Evolutionary conservation across 2,888 invertebrate species (phyloP).

Genomic region (Caenorhabditis drosophilae): DNA sequence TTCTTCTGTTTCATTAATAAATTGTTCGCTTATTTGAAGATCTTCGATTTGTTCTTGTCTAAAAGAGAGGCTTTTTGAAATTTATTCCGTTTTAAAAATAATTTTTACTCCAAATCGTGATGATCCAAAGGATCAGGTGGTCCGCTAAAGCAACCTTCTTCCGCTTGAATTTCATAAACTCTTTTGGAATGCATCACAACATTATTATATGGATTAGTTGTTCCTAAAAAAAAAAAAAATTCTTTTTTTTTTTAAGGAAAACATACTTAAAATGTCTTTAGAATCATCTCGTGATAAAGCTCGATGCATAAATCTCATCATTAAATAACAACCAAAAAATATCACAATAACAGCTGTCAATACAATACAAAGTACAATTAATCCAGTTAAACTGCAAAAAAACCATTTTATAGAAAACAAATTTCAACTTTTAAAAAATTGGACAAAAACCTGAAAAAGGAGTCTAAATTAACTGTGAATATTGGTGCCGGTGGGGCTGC

Average conservation of each 20-base stretch:
- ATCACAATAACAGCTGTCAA: slow-evolving; percentile 44
- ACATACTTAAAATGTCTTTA: slow-evolving; percentile 37
- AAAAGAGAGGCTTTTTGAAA: too few relatives aligned
- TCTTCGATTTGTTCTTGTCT: neutral
- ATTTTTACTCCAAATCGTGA: slow-evolving; percentile 29
- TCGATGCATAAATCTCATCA: slow-evolving; percentile 52
- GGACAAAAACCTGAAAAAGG: too few relatives aligned
- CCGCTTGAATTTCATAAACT: slow-evolving; percentile 54
- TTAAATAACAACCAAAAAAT: slow-evolving; percentile 47
- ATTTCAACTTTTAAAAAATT: too few relatives aligned
- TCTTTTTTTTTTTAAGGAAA: neutral
- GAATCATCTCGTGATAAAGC: slow-evolving; percentile 41
- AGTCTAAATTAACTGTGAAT: neutral
- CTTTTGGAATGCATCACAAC: slow-evolving; percentile 52
- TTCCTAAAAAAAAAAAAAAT: slow-evolving; percentile 13
- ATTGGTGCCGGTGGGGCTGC: neutral
- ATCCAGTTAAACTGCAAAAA: slow-evolving; percentile 35
- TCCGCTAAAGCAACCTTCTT: slow-evolving; percentile 48
- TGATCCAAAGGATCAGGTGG: slow-evolving; percentile 34
- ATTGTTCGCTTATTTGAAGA: neutral
- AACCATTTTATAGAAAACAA: too few relatives aligned
- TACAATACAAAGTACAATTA: slow-evolving; percentile 47
- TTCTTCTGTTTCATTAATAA: slow-evolving; percentile 8
- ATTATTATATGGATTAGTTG: slow-evolving; percentile 34
- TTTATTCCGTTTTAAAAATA: neutral